Evolutionary conservation across 2,797 vertebrate species (phyloP).

Genomic region (Mormyrops boulengeri): DNA sequence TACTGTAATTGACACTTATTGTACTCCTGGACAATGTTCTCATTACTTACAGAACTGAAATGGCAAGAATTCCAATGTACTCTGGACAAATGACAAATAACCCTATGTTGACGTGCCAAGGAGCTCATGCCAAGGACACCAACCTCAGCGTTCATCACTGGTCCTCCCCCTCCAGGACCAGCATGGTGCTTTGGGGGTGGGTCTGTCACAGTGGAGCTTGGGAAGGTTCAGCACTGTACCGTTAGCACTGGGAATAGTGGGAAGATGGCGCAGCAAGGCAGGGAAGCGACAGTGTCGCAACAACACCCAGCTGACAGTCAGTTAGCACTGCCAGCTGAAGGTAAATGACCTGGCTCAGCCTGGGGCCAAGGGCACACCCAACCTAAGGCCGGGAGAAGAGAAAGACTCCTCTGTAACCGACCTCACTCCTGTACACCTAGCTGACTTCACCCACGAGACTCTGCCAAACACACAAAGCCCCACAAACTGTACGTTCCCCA

Average conservation of each 20-base stretch:
- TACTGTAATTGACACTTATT: not conserved
- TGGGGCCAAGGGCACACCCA: not conserved
- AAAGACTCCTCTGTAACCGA: not conserved
- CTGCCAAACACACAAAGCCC: not conserved
- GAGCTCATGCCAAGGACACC: not conserved
- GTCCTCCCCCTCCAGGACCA: not conserved
- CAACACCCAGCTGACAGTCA: not conserved
- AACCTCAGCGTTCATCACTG: not conserved
- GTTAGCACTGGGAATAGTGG: not conserved
- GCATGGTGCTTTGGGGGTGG: not conserved
- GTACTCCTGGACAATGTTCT: not conserved
- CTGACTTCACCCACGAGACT: not conserved
- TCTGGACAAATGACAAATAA: not conserved
- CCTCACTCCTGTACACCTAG: not conserved
- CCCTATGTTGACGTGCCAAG: not conserved
- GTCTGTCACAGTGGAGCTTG: not conserved
- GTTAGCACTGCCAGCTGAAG: not conserved
- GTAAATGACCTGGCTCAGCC: not conserved
- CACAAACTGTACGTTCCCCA: not conserved
- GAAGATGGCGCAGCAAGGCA: not conserved
- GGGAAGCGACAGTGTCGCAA: not conserved
- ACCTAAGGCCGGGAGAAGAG: not conserved
- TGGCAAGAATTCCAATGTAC: not conserved
- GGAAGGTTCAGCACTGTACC: not conserved
- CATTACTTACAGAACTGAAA: not conserved